phyloP scores from a whole-genome alignment of 2,888 invertebrate species.

The Mythimna vitellina region DNA sequence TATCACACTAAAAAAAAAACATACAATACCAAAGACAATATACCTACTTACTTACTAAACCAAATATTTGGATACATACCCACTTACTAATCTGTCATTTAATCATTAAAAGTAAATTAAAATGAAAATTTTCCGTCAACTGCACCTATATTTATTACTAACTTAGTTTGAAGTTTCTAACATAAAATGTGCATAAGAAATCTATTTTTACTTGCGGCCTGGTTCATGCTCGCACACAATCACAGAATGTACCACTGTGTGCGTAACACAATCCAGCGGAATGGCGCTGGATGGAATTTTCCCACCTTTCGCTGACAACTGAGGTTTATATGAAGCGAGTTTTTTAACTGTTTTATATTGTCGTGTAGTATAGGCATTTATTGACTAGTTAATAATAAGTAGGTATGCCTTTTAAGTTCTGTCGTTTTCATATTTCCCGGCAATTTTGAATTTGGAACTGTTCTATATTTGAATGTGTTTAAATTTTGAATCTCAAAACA shows the following conservation, averaged over 20 bases:
- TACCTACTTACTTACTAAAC: no score
- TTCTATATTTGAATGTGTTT: no score
- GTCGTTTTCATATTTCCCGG: no score
- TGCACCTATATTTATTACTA: background rate
- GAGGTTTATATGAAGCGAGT: constrained; percentile 30
- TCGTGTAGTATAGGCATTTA: background rate
- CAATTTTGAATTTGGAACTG: no score
- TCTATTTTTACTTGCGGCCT: constrained; percentile 50
- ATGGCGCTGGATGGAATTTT: constrained; percentile 68
- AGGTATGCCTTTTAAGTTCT: no score
- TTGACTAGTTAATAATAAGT: background rate
- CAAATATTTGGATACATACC: no score
- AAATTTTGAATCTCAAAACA: no score
- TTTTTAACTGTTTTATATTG: constrained; percentile 13
- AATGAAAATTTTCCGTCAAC: constrained; percentile 8
- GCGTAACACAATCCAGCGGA: constrained; percentile 60
- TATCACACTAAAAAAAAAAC: no score
- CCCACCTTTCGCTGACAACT: constrained; percentile 74
- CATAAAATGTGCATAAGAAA: constrained; percentile 40
- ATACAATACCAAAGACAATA: no score
- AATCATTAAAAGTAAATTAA: background rate
- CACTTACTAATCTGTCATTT: no score
- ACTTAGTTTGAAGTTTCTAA: constrained; percentile 28
- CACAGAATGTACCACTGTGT: constrained; percentile 6
- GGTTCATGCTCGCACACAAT: constrained; percentile 29